Percentiles rank a stretch among this genome's conserved stretches.
These are phyloP conservation scores for Melipona beecheii DNA, from an alignment of 2,888 invertebrate species.

Conservation along the genomic window DNA sequence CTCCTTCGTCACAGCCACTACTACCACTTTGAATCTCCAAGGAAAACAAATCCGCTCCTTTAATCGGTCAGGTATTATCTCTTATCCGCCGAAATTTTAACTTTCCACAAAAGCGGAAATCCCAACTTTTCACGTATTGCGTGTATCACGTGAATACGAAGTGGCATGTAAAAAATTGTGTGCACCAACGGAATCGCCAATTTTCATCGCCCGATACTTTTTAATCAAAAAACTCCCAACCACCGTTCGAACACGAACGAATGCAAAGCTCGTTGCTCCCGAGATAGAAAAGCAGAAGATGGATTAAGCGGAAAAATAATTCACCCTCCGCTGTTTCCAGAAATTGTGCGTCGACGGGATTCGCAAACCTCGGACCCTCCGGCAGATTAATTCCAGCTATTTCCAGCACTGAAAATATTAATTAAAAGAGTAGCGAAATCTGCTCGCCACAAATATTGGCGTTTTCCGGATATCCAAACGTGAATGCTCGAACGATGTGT, in stretches of 20 bases:
- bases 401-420: constrained; percentile 43
- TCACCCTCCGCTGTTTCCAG: constrained; percentile 43
- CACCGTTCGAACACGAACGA: not conserved
- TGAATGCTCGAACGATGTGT: not conserved
- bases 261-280: constrained; percentile 23
- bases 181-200: not conserved
- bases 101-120: not conserved
- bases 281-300: constrained; percentile 43
- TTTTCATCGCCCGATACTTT: constrained; percentile 5
- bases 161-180: not conserved
- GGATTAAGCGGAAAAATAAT: constrained; percentile 54
- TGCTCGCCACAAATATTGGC: constrained; percentile 17
- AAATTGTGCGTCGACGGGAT: constrained; percentile 40
- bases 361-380: constrained; percentile 29
- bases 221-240: constrained; percentile 25
- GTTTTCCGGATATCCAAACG: constrained; percentile 7
- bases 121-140: not conserved
- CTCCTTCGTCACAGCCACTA: constrained; percentile 4
- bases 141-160: not conserved
- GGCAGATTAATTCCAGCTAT: constrained; percentile 54
- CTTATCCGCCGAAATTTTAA: not conserved
- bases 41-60: constrained; percentile 6
- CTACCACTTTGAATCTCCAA: not conserved
- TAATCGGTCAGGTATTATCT: not conserved
- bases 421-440: constrained; percentile 34